Base-by-base conservation (phyloP, 1,140 invertebrate species). In the Odontomachus brunneus region DNA sequence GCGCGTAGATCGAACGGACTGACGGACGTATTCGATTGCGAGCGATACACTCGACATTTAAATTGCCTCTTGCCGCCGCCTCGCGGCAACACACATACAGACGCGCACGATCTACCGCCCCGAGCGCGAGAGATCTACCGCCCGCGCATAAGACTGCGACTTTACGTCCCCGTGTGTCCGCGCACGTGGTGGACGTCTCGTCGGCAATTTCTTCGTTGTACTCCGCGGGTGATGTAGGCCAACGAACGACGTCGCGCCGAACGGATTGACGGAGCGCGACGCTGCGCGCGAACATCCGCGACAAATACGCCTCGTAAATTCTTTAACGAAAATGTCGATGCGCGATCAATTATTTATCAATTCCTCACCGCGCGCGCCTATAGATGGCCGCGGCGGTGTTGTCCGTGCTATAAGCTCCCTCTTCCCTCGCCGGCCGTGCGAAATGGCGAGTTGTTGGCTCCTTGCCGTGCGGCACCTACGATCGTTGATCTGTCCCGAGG, bases 341-440 rank as follows among this genome's bases (percentile, higher is more conserved):
- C 81, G 44, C 74, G 81, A 84, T 88, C 83, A 85, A 87, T 88
- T 87, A 88, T 88, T 87, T 88, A 88, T 85, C 83, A 73, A 82
- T 82, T 63, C 65, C 29, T 82, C 49, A 22, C 66, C 17, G 24
- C 22, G 33, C 17, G 55, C 48, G 66, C 75, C 85, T 88, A 88
- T 84, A 88, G 82, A 80, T 71, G 19, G 44, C 24, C 38, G 38
- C 38, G 2, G 55, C 38, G 17, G 7, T 11, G 55, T 15, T 2
- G 29, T 33, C 5, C 2, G 15, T 51, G 14, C 57, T 57, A 71
- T 62, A 59, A 69, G 59, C 33, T 38, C 29, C 55, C 22, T 62
- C 55, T 12, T 15, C n/a, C n/a, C n/a, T n/a, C 14, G 29, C 5
- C 29, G 29, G 2, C 29, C 5, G 29, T 22, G 15, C 38, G 29